These are phyloP conservation scores for Colletes gigas DNA, from an alignment of 1,140 invertebrate species.

Conservation along the genomic window DNA sequence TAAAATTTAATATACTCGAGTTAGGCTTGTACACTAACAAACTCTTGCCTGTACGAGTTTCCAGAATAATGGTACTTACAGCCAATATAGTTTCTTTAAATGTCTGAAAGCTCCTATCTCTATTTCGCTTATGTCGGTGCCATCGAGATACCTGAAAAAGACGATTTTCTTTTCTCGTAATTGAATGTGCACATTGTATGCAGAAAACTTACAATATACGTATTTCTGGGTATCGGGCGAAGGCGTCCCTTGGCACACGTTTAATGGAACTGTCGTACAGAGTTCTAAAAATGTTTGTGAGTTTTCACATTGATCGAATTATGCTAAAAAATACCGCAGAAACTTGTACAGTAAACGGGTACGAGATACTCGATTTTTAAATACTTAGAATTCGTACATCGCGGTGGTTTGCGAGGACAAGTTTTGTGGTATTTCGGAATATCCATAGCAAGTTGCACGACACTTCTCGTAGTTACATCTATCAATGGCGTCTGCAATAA, in stretches of 20 bases:
- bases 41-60: neutral
- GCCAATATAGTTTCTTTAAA: conserved; percentile 64
- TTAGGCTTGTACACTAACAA: too few relatives aligned
- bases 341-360: too few relatives aligned
- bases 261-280: conserved; percentile 65
- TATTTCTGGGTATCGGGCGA: conserved; percentile 64
- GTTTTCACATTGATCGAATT: neutral
- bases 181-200: too few relatives aligned
- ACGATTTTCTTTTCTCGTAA: neutral
- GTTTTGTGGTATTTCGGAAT: conserved; percentile 63
- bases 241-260: conserved; percentile 48
- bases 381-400: conserved; percentile 59
- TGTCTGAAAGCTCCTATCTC: conserved; percentile 64
- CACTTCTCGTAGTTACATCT: conserved; percentile 67
- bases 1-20: neutral
- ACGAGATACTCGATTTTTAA: neutral
- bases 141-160: conserved; percentile 67
- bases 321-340: neutral
- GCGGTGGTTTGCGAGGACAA: conserved; percentile 62
- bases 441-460: conserved; percentile 63
- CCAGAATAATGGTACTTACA: conserved; percentile 66
- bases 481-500: conserved; percentile 50
- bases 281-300: conserved; percentile 60
- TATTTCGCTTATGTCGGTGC: conserved; percentile 64
- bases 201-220: conserved; percentile 70